Evolutionary conservation across 2,113 vertebrate species (phyloP), one percentile per base, ranked within the genome.

Genomic region (Silurus asotus): DNA sequence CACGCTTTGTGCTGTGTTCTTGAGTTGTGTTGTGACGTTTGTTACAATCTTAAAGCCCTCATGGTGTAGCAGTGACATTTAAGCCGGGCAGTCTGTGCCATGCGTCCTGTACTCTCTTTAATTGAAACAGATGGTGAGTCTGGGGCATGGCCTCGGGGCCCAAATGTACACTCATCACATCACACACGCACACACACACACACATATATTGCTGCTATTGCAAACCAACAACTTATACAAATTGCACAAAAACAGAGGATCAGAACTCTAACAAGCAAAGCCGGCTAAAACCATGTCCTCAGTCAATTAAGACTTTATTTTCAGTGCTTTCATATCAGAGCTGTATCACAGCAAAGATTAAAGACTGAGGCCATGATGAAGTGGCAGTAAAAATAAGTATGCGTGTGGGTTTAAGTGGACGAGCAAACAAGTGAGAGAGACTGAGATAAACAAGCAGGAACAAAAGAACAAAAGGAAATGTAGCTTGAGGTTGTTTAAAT

Each of bases 81-180:
- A 87, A 87, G 75, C 86, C 79, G 28, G 80, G 56, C 72, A 59
- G 58, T 53, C 58, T 81, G 56, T 65, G 83, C 83, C 75, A 51
- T 72, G 83, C 70, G 37, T 87, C 86, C 83, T 83, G 64, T 83
- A 89, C 86, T 87, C 83, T 83, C 56, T 82, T 87, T 87, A 89
- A 89, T 89, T 89, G 86, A 87, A 89, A 79, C 86, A 89, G 88
- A 89, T 89, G 88, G 88, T 85, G 74, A 83, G 80, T 80, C 86
- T 87, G 64, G 77, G 74, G 83, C 86, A 74, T 62, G 53, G 83
- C 86, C 83, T 55, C 80, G 75, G 80, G 88, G 74, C 83, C 75
- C 37, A 74, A 78, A 86, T 72, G 78, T 53, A 49, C 67, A 84
- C 19, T 72, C 45, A 61, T 25, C 3, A 55, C 53, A n/a, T n/a